These are phyloP conservation scores for Junonia oenone DNA, from an alignment of 2,888 invertebrate species.

Conservation along the genomic window DNA sequence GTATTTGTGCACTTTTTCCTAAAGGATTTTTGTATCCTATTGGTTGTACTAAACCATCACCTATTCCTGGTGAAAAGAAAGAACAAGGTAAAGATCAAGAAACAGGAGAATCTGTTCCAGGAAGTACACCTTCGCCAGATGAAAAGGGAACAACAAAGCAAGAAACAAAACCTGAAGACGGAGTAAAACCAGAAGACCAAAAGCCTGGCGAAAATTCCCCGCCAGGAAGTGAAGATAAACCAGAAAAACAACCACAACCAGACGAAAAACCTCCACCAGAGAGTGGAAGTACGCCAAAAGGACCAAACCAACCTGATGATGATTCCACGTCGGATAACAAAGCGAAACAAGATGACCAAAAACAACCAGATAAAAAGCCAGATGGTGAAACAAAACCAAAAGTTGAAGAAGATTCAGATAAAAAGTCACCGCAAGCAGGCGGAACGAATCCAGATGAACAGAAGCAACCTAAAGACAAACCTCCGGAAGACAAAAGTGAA, in stretches of 20 bases:
- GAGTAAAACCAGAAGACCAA: not conserved
- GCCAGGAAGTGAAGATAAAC: not conserved
- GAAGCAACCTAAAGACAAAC: not conserved
- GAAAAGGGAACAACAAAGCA: not conserved
- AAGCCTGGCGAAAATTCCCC: not conserved
- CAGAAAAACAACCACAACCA: not conserved
- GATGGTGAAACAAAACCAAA: not conserved
- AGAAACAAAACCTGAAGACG: not conserved
- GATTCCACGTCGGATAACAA: not conserved
- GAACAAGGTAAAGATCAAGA: not conserved
- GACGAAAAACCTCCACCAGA: not conserved
- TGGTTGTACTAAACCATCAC: constrained; percentile 23
- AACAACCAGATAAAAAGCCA: not conserved
- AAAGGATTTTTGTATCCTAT: constrained; percentile 15
- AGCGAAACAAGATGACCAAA: not conserved
- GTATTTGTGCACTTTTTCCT: constrained; percentile 24
- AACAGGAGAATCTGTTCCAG: not conserved
- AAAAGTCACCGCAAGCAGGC: not conserved
- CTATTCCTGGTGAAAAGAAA: constrained; percentile 8
- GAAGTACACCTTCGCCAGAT: not conserved
- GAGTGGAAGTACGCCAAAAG: not conserved
- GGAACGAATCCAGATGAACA: not conserved
- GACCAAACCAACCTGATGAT: not conserved
- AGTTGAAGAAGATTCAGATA: not conserved
- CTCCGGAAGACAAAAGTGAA: not conserved